Evolutionary conservation across 2,113 vertebrate genomes (phyloP).

Genomic region (Sebastes schlegelii): DNA sequence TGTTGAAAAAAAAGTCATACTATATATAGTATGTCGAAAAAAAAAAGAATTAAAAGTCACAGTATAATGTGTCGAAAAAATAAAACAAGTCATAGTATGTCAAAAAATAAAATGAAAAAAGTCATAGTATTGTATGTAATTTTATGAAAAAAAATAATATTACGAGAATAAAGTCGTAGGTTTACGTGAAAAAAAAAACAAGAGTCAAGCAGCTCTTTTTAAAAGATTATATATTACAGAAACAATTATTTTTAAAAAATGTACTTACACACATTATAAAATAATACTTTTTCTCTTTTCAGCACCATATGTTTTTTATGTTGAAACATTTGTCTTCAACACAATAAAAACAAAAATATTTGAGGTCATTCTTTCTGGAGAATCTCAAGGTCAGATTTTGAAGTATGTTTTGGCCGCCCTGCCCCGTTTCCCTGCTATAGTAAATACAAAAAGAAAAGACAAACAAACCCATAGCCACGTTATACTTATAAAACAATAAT

Average conservation of each 20-base stretch:
- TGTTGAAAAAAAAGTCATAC: no score
- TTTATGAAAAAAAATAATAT: no score
- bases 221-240: constrained; percentile 90
- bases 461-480: constrained; percentile 42
- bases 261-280: constrained; percentile 88
- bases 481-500: neutral
- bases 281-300: constrained; percentile 82
- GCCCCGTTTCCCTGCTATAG: constrained; percentile 57
- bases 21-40: no score
- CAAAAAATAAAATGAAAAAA: no score
- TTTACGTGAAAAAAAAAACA: constrained; percentile 73
- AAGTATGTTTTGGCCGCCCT: constrained; percentile 41
- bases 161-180: no score
- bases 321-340: constrained; percentile 72
- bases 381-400: constrained; percentile 57
- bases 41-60: no score
- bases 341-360: constrained; percentile 64
- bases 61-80: no score
- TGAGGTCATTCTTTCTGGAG: constrained; percentile 65
- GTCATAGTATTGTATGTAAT: no score
- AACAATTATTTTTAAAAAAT: constrained; percentile 79
- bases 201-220: constrained; percentile 82
- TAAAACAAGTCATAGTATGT: no score
- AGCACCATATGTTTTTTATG: constrained; percentile 83
- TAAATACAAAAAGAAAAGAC: constrained; percentile 39